Percentiles rank a stretch among this genome's conserved stretches.
Conservation (phyloP, 37 sponge, comb jelly and placozoan species). For the Geodia barretti region DNA sequence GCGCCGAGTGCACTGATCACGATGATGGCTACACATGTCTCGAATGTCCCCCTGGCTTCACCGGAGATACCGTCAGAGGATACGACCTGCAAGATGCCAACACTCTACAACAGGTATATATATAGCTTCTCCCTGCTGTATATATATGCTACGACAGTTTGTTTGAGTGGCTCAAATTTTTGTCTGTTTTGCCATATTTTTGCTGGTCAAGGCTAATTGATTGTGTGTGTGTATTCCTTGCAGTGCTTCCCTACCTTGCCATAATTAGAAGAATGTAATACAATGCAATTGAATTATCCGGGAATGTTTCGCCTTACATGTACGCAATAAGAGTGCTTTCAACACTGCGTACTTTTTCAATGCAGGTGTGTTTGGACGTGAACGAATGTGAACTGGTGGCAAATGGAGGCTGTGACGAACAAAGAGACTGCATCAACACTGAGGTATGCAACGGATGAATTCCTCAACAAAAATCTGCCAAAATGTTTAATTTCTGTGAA, state of each 20-base stretch:
- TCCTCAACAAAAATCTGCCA: too few species aligned
- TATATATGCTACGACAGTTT: too few species aligned
- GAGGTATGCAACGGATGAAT: constrained; percentile 18
- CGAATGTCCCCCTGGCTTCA: constrained; percentile 86
- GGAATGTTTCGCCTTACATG: too few species aligned
- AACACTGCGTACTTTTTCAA: too few species aligned
- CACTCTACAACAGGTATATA: constrained; percentile 44
- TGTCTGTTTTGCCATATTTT: too few species aligned
- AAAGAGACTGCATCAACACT: constrained; percentile 68
- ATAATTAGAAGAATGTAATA: too few species aligned
- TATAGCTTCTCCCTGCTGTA: too few species aligned
- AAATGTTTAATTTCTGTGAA: too few species aligned
- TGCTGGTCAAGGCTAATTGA: neutral
- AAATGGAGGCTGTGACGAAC: constrained; percentile 62
- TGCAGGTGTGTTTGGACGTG: constrained; percentile 77
- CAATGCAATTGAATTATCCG: too few species aligned
- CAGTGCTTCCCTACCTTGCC: too few species aligned
- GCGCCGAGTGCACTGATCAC: constrained; percentile 51
- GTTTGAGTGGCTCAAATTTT: too few species aligned
- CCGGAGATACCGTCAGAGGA: constrained; percentile 47
- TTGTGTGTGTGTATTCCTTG: neutral
- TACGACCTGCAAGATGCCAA: constrained; percentile 52
- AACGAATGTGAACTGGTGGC: constrained; percentile 66
- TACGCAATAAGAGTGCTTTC: too few species aligned
- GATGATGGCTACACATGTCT: constrained; percentile 77